Base-by-base conservation (phyloP, 2,113 vertebrate species). In the Megatriorchis doriae region DNA sequence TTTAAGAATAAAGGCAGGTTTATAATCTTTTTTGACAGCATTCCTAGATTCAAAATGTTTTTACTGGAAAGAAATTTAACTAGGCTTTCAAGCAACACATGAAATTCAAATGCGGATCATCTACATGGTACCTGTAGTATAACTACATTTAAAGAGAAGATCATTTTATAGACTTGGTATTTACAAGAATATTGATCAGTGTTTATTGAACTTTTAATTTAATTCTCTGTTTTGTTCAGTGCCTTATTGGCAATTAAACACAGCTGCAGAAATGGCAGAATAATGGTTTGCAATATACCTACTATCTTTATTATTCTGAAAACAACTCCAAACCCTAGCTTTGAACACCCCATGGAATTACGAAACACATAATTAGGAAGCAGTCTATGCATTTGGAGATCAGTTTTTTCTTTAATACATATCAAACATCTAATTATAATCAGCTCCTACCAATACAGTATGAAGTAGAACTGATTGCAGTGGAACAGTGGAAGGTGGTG, bases 161-260 rank as follows among this genome's bases (percentile, higher is more conserved):
- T 98, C 97, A 93, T 98, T 98, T 98, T 98, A 98, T 98, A 97
- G 98, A 98, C 97, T 97, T 97, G 92, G 91, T 98, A 98, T 98
- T 98, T 98, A 98, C 98, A 98, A 98, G 97, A 93, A 86, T 97
- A 98, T 98, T 96, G 98, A 98, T 98, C 98, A 93, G 93, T 97
- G 97, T 98, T 98, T 98, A 98, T 98, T 96, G 98, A 98, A 98
- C 96, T 98, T 98, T 98, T 98, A 98, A 98, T 98, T 98, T 98
- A 98, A 98, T 98, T 98, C 97, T 98, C 97, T 98, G 95, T 97
- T 97, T 98, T 98, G 93, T 97, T 97, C 96, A 97, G 85, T 97
- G 94, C 86, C 81, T 98, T 97, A 98, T 97, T 98, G 97, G 94
- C 98, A 97, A 97, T 97, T 98, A 98, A 93, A 88, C 67, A 89